Percentiles rank a stretch among this genome's conserved stretches.
phyloP scores from a whole-genome alignment of 2,797 vertebrate genomes.

The Rhyacichthys aspro region DNA sequence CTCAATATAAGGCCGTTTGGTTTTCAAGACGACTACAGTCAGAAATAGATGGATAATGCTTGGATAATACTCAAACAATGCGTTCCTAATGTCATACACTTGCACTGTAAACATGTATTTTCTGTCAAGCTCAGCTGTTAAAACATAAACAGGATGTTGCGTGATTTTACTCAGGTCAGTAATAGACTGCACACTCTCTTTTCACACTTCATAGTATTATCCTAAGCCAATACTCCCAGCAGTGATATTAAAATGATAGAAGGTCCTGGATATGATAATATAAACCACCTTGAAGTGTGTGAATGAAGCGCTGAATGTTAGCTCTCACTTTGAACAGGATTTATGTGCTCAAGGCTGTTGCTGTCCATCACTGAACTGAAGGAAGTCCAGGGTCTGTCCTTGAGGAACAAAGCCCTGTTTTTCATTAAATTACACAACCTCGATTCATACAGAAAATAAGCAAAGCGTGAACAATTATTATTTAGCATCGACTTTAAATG shows the following conservation, averaged over 20 bases:
- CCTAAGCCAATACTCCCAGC: background rate
- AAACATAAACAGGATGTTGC: no score
- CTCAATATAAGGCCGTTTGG: no score
- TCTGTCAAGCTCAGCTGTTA: background rate
- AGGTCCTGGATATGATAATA: slow-evolving; percentile 1
- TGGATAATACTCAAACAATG: slow-evolving; percentile 10
- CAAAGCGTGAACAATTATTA: no score
- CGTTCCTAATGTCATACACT: background rate
- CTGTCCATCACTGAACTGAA: slow-evolving; percentile 25
- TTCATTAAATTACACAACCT: background rate
- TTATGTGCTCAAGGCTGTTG: slow-evolving; percentile 28
- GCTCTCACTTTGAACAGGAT: slow-evolving; percentile 35
- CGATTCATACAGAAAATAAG: no score
- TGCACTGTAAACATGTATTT: slow-evolving; percentile 5
- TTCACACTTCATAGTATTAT: background rate
- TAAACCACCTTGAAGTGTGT: background rate
- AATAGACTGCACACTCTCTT: background rate
- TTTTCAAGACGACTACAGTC: no score
- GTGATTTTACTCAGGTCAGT: background rate
- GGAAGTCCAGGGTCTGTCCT: slow-evolving; percentile 37
- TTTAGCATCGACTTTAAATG: no score
- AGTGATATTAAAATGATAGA: slow-evolving; percentile 21
- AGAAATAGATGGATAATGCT: slow-evolving; percentile 5
- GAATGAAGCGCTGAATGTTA: slow-evolving; percentile 16
- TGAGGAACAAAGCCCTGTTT: slow-evolving; percentile 34